Evolutionary conservation across 2,888 invertebrate species (phyloP).

Genomic region (Odontocerum albicorne): DNA sequence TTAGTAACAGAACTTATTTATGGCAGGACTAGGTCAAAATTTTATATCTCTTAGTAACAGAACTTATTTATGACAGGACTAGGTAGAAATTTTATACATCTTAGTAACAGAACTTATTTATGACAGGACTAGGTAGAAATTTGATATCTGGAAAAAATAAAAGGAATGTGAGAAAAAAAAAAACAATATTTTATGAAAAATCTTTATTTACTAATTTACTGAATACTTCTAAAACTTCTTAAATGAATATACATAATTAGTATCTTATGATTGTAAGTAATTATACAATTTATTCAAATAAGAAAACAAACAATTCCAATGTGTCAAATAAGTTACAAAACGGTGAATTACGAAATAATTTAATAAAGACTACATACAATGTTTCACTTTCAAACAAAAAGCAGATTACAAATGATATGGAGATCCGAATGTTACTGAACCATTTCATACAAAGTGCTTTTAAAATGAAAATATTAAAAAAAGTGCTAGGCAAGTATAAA

Average conservation of each 20-base stretch:
- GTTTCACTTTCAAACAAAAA: slow-evolving; percentile 7
- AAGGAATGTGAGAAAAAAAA: slow-evolving; percentile 1
- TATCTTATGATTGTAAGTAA: slow-evolving; percentile 32
- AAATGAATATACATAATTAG: slow-evolving; percentile 33
- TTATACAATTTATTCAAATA: slow-evolving; percentile 29
- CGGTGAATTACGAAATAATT: slow-evolving; percentile 1
- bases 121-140: too few species aligned
- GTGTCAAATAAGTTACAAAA: slow-evolving; percentile 6
- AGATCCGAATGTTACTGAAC: neutral
- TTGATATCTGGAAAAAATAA: too few species aligned
- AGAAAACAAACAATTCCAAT: slow-evolving; percentile 17
- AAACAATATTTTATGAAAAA: slow-evolving; percentile 28
- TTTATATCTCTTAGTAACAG: too few species aligned
- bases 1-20: too few species aligned
- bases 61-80: too few species aligned
- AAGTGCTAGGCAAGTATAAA: slow-evolving; percentile 31
- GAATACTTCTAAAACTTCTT: slow-evolving; percentile 30
- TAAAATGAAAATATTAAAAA: slow-evolving; percentile 8
- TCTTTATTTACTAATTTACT: slow-evolving; percentile 33
- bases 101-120: too few species aligned
- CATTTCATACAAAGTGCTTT: neutral
- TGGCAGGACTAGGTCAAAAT: too few species aligned
- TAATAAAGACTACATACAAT: slow-evolving; percentile 11
- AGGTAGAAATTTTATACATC: too few species aligned
- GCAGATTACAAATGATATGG: neutral